These are phyloP conservation scores for Solen grandis DNA, from an alignment of 1,140 invertebrate genomes.

Conservation along the genomic window DNA sequence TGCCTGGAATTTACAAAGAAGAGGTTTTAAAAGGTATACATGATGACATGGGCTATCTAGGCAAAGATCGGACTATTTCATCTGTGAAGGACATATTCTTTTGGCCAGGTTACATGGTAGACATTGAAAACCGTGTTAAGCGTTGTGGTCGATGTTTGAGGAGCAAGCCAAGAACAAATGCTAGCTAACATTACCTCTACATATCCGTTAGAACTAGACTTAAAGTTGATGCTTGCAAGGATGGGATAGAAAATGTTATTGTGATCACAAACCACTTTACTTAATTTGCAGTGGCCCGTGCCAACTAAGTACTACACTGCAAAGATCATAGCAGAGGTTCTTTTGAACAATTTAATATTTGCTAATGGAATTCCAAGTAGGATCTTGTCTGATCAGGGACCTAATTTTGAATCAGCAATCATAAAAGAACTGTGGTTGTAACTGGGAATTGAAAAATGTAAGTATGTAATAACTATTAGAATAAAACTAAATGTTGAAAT, in stretches of 20 bases:
- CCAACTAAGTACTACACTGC: neutral
- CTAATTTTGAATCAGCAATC: neutral
- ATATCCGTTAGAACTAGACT: constrained; percentile 51
- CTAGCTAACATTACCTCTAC: constrained; percentile 26
- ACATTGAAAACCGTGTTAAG: neutral
- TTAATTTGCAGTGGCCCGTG: neutral
- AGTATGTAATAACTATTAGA: no score
- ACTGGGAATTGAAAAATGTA: neutral
- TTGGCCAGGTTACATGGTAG: constrained; percentile 37
- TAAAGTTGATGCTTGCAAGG: constrained; percentile 24
- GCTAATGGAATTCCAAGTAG: neutral
- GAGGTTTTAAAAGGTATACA: neutral
- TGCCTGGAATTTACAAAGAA: neutral
- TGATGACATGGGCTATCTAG: neutral
- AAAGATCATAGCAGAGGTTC: neutral
- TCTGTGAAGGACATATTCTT: neutral
- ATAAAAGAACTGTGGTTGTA: neutral
- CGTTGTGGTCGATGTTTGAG: constrained; percentile 30
- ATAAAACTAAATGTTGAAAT: no score
- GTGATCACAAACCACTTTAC: neutral
- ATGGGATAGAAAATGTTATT: neutral
- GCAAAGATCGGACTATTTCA: neutral
- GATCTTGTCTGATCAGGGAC: neutral
- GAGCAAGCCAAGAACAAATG: constrained; percentile 20
- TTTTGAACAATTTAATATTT: neutral